Evolutionary conservation across 92 coral and sea anemone genomes (phyloP).

Genomic region (Porites lobata): DNA sequence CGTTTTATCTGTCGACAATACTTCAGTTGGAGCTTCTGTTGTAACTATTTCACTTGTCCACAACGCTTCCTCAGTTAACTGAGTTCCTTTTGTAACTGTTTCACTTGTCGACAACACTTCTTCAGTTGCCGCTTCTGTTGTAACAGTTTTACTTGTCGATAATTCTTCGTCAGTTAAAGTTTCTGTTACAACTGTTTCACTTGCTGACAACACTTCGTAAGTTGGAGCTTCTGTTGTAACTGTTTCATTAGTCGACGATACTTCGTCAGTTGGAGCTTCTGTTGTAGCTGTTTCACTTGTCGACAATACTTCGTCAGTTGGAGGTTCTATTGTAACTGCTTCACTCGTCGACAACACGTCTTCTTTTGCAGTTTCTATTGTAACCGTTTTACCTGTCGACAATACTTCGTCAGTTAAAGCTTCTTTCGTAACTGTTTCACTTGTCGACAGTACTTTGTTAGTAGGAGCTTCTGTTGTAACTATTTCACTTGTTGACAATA

Average conservation of each 20-base stretch:
- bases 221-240: background rate
- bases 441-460: background rate
- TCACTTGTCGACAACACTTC: background rate
- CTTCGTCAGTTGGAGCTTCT: background rate
- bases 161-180: background rate
- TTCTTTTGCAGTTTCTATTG: slow-evolving; percentile 4
- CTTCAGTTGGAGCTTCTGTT: slow-evolving; percentile 1
- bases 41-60: slow-evolving; percentile 14
- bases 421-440: background rate
- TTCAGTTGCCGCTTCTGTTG: background rate
- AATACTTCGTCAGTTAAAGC: background rate
- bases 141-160: background rate
- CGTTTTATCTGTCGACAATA: background rate
- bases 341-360: background rate
- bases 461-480: background rate
- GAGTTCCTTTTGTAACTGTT: background rate
- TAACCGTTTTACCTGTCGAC: background rate
- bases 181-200: background rate
- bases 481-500: background rate
- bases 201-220: background rate
- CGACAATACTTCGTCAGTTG: background rate
- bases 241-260: background rate
- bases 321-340: background rate
- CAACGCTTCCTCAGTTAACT: background rate
- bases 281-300: background rate